Evolutionary conservation across 2,888 invertebrate species (phyloP).

Genomic region (Tanypteryx hageni): DNA sequence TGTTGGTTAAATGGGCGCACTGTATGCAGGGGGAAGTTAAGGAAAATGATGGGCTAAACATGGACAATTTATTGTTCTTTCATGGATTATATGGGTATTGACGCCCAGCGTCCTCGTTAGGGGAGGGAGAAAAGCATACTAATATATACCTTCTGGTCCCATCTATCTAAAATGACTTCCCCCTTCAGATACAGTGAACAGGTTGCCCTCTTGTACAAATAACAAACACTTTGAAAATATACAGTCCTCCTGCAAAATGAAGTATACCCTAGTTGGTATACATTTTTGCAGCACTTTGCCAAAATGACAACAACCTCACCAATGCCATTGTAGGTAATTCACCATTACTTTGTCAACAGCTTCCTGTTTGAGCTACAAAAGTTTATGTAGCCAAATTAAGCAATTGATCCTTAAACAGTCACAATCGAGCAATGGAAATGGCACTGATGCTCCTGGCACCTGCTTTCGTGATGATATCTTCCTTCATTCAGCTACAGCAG

Average conservation of each 20-base stretch:
- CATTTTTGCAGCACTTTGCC: background rate
- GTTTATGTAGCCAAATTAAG: conserved; percentile 46
- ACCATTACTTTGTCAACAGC: conserved; percentile 10
- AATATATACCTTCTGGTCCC: conserved; percentile 37
- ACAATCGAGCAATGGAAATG: conserved; percentile 11
- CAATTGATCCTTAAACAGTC: conserved; percentile 15
- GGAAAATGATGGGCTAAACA: background rate
- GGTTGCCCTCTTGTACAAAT: conserved; percentile 2
- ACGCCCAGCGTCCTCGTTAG: background rate
- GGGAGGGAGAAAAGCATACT: background rate
- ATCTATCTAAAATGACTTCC: background rate
- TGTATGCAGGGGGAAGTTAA: background rate
- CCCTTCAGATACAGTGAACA: conserved; percentile 22
- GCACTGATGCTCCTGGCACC: background rate
- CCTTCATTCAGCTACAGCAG: background rate
- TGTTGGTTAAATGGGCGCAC: conserved; percentile 15
- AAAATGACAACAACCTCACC: background rate
- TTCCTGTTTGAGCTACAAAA: conserved; percentile 41
- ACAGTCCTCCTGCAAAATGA: background rate
- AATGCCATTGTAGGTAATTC: conserved; percentile 9
- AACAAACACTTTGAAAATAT: conserved; percentile 18
- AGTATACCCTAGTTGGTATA: conserved; percentile 41
- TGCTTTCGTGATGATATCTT: background rate
- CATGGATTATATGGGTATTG: background rate
- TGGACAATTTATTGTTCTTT: background rate